Percentiles rank a stretch among this genome's conserved stretches.
Evolutionary conservation across 2,113 vertebrate genomes (phyloP).

Genomic region (Ceratotherium simum): DNA sequence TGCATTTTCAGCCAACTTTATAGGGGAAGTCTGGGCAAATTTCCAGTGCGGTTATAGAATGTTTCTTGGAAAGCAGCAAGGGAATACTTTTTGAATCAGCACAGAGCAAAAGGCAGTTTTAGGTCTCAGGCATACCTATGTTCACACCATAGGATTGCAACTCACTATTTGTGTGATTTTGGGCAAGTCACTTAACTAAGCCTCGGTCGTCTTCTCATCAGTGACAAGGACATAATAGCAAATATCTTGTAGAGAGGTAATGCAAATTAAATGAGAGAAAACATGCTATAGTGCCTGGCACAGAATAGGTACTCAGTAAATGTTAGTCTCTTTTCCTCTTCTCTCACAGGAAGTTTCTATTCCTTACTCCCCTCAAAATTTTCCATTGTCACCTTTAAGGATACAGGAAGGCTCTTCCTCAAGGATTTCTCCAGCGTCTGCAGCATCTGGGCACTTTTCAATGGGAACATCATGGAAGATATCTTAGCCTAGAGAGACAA

Average conservation of each 20-base stretch:
- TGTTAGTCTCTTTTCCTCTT: background rate
- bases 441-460: slow-evolving; percentile 68
- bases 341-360: no score
- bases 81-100: background rate
- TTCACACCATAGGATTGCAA: no score
- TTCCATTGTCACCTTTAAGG: slow-evolving; percentile 71
- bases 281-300: background rate
- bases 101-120: background rate
- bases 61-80: background rate
- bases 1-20: background rate
- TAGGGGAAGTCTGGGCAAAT: background rate
- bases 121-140: background rate
- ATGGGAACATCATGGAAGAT: background rate
- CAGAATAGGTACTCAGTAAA: background rate
- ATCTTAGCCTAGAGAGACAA: background rate
- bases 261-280: background rate
- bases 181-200: no score
- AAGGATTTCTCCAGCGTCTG: slow-evolving; percentile 68
- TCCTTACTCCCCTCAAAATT: background rate
- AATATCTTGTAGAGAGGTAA: background rate
- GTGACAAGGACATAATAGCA: background rate
- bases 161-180: background rate
- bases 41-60: background rate
- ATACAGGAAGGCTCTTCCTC: slow-evolving; percentile 64
- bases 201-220: background rate